phyloP scores from a whole-genome alignment of 30 jellyfish, hydroid and myxozoan species.

The Hydra vulgaris region DNA sequence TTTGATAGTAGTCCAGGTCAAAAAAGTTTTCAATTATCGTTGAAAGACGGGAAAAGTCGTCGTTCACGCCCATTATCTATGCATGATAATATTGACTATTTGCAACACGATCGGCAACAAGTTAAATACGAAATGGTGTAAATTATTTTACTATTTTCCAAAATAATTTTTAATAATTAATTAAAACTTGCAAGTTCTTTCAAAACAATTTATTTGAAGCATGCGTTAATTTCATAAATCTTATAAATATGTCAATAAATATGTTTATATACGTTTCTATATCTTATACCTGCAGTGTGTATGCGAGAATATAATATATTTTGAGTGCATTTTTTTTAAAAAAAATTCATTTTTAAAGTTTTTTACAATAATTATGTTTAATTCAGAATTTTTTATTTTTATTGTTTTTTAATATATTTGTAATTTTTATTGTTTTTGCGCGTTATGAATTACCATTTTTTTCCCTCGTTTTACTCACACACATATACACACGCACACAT shows the following conservation, averaged over 20 bases:
- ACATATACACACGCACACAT: too few species aligned
- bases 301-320: background rate
- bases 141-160: background rate
- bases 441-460: too few species aligned
- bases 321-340: too few species aligned
- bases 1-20: background rate
- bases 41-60: conserved; percentile 16
- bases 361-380: too few species aligned
- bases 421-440: too few species aligned
- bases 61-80: conserved; percentile 17
- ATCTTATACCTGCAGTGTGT: background rate
- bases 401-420: too few species aligned
- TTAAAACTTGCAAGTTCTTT: too few species aligned
- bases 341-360: too few species aligned
- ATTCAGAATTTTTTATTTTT: too few species aligned
- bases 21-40: conserved; percentile 19
- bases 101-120: conserved; percentile 15
- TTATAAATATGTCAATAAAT: background rate
- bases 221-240: background rate
- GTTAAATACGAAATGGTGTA: conserved; percentile 20
- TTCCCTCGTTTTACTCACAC: too few species aligned
- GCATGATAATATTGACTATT: conserved; percentile 10
- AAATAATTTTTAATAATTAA: too few species aligned
- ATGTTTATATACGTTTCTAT: background rate
- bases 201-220: too few species aligned